These are phyloP conservation scores for Coptodon bakossiorum DNA, from an alignment of 2,113 vertebrate genomes.

Conservation along the genomic window DNA sequence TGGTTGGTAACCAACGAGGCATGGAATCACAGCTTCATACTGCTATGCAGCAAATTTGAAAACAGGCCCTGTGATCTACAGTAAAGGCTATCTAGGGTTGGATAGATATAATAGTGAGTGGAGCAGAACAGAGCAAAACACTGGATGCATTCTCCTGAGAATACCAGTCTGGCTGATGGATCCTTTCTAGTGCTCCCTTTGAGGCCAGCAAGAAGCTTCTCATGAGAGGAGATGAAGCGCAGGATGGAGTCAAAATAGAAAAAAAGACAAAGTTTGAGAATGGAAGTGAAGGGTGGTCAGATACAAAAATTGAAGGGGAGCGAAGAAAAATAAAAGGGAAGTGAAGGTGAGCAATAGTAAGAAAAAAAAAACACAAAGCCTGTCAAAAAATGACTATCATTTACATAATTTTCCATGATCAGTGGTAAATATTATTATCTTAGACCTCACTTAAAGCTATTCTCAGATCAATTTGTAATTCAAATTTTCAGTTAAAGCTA, in stretches of 20 bases:
- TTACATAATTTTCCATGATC: conserved; percentile 30
- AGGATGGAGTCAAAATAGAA: conserved; percentile 25
- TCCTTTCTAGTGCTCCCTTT: conserved; percentile 52
- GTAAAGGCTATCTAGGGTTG: conserved; percentile 53
- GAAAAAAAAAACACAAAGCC: background rate
- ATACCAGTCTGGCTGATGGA: conserved; percentile 54
- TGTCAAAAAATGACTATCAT: conserved; percentile 3
- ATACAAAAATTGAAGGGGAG: background rate
- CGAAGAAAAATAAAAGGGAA: background rate
- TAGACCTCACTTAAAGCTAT: conserved; percentile 18
- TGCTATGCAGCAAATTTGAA: conserved; percentile 38
- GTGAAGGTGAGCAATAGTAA: background rate
- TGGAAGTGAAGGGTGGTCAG: conserved; percentile 31
- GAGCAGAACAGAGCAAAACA: conserved; percentile 45
- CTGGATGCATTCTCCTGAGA: conserved; percentile 49
- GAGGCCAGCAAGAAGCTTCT: conserved; percentile 32
- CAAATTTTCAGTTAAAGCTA: conserved; percentile 8
- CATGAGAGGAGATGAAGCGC: conserved; percentile 51
- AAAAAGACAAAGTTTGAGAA: conserved; percentile 20
- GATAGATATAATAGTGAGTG: conserved; percentile 52
- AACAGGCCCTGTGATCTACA: conserved; percentile 52
- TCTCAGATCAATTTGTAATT: conserved; percentile 52
- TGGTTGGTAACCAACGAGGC: conserved; percentile 36
- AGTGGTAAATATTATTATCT: conserved; percentile 16
- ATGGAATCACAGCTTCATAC: conserved; percentile 23